Evolutionary conservation across 2,797 vertebrate genomes (phyloP), one percentile per base, ranked within the genome.

Genomic region (Epinephelus awoara): DNA sequence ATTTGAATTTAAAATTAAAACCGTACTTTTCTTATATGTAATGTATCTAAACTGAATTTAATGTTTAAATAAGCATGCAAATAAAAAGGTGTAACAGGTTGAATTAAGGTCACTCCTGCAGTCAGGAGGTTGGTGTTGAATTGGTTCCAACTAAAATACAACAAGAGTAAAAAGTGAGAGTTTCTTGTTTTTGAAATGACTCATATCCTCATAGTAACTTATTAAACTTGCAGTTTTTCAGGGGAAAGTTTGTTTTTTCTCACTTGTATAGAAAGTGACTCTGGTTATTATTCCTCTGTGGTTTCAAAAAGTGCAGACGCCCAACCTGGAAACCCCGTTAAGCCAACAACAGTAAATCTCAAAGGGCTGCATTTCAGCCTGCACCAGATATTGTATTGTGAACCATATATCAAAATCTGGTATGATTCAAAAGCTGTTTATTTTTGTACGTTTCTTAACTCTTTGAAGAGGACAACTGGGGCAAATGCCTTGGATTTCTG

Each of bases 241-340:
- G 13, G 21, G 42, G 25, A 25, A 29, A 49, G 9, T 46, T 57
- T 9, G 9, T 12, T 42, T 42, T 77, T 74, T 63, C 51, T 50
- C n/a, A 46, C n/a, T 75, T 2, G 2, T 70, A 50, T 15, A 51
- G 56, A 65, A 12, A 64, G 46, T 74, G 27, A 59, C 21, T 63
- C 29, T 18, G 44, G 64, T 74, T 72, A 80, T 78, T 83, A 81
- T 72, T 86, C 66, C 58, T 51, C 67, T 56, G 80, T 57, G 69
- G 68, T n/a, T 73, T 85, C 21, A 65, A 61, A 27, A 79, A 58
- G 58, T 64, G 44, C 70, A 73, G 51, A 78, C 19, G 1, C 29
- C 72, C 81, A 88, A 86, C 79, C 74, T 86, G 71, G 77, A 90
- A 85, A 84, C 76, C 68, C 78, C 2, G 57, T 85, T 75, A 79